A percentile compares a stretch with the other conserved stretches of the same genome.
phyloP scores from a whole-genome alignment of 2,113 vertebrate genomes.

The Shinisaurus crocodilurus region DNA sequence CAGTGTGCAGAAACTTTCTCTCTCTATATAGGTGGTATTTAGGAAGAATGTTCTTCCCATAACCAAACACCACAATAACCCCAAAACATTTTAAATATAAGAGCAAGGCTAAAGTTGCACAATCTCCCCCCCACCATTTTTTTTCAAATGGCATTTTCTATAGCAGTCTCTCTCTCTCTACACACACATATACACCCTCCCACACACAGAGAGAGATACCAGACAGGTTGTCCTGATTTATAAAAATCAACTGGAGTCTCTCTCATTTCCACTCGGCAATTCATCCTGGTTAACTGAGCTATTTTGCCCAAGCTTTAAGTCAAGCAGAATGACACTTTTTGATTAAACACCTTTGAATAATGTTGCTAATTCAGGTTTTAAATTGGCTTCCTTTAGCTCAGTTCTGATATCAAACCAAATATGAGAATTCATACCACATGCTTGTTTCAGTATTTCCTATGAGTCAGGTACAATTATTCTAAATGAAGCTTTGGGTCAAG shows the following conservation, averaged over 20 bases:
- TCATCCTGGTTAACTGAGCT: constrained; percentile 19
- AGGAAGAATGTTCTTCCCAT: constrained; percentile 42
- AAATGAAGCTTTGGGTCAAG: constrained; percentile 52
- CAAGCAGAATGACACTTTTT: constrained; percentile 6
- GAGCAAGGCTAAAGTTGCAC: constrained; percentile 45
- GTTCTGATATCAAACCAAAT: constrained; percentile 35
- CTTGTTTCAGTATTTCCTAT: constrained; percentile 16
- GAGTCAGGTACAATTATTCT: constrained; percentile 32
- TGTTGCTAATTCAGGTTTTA: constrained; percentile 33
- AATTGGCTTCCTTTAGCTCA: constrained; percentile 27
- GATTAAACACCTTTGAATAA: constrained; percentile 38
- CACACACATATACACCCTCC: neutral
- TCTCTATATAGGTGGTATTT: constrained; percentile 43
- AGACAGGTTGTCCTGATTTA: neutral
- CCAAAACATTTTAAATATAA: constrained; percentile 41
- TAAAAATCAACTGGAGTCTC: neutral
- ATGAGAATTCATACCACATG: neutral
- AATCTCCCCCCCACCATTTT: neutral
- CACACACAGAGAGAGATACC: neutral
- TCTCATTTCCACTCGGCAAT: constrained; percentile 23
- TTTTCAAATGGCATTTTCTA: constrained; percentile 14
- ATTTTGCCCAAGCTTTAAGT: constrained; percentile 32
- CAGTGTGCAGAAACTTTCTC: neutral
- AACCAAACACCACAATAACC: constrained; percentile 48
- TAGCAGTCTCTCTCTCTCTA: neutral